phyloP scores from a whole-genome alignment of 2,888 invertebrate species.

The Teleiodes luculella region DNA sequence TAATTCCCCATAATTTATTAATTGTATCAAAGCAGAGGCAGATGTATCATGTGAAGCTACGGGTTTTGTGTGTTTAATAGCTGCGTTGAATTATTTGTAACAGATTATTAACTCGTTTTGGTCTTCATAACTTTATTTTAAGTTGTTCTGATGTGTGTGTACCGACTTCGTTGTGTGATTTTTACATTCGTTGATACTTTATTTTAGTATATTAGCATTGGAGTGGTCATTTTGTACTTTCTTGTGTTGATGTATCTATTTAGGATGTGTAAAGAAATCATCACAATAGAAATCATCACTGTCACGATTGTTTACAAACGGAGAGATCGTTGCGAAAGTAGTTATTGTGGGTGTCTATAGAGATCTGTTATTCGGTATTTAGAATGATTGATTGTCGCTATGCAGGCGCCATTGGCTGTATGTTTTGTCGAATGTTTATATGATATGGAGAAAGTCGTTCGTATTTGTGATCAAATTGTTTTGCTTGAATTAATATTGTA shows the following conservation, averaged over 20 bases:
- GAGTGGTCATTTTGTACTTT: no score
- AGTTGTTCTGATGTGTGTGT: background rate
- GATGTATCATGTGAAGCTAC: conserved; percentile 45
- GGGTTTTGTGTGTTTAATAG: conserved; percentile 32
- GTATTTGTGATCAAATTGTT: conserved; percentile 22
- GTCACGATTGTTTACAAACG: conserved; percentile 22
- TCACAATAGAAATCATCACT: conserved; percentile 16
- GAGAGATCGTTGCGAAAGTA: conserved; percentile 26
- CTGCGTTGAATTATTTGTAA: conserved; percentile 32
- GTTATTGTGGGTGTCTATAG: conserved; percentile 29
- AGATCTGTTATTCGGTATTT: conserved; percentile 32
- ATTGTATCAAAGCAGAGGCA: conserved; percentile 48
- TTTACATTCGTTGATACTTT: background rate
- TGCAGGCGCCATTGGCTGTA: conserved; percentile 23
- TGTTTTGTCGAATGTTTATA: conserved; percentile 24
- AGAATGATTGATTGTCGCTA: conserved; percentile 35
- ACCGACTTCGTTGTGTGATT: background rate
- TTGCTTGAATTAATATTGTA: conserved; percentile 16
- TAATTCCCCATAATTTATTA: conserved; percentile 51
- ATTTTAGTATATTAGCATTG: background rate
- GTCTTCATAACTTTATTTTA: conserved; percentile 14
- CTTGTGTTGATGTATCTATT: no score
- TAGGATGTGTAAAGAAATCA: no score
- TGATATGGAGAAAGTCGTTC: conserved; percentile 29
- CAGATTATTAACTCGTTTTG: conserved; percentile 28